Evolutionary conservation across 2,113 vertebrate species (phyloP).

Genomic region (Pollimyrus isidori): DNA sequence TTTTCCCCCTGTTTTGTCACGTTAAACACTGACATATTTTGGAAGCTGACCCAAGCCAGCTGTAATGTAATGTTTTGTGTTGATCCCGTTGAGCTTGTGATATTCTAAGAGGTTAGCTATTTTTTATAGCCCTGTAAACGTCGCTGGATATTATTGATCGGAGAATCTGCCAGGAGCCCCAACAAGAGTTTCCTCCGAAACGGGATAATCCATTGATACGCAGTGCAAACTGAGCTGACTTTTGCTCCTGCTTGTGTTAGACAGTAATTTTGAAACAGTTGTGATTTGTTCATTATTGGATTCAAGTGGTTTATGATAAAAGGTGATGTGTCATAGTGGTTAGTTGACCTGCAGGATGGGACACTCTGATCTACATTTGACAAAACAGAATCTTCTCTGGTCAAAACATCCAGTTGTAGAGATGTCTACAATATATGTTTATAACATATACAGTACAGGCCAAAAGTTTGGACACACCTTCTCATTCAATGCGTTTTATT

Average conservation of each 20-base stretch:
- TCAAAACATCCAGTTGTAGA: neutral
- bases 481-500: too few relatives aligned
- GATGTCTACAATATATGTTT: neutral
- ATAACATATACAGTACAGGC: too few relatives aligned
- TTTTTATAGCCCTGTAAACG: neutral
- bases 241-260: neutral
- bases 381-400: neutral
- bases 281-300: neutral
- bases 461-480: too few relatives aligned
- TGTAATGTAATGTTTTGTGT: neutral
- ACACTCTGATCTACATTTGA: neutral
- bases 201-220: neutral
- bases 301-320: neutral
- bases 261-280: neutral
- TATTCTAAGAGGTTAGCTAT: neutral
- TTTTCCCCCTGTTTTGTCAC: neutral
- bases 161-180: neutral
- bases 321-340: neutral
- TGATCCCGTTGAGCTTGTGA: neutral
- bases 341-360: neutral
- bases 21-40: neutral
- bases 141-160: neutral
- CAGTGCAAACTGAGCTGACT: neutral
- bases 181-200: neutral
- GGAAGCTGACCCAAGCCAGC: neutral